Percentiles rank a stretch among this genome's conserved stretches.
phyloP scores from a whole-genome alignment of 1,140 invertebrate species.

The Lepidurus apus region DNA sequence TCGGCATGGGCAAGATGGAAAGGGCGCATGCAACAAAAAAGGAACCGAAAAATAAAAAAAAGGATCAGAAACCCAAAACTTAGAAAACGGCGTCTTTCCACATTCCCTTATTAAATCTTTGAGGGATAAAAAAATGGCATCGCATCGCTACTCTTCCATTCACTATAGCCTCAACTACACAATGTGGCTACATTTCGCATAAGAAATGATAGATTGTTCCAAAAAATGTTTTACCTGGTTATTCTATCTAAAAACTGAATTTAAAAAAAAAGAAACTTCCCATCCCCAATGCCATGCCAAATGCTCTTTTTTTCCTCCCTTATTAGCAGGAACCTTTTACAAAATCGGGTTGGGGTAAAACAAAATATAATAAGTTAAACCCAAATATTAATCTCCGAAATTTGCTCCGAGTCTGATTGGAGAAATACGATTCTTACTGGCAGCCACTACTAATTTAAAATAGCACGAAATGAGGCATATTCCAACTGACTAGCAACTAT shows the following conservation, averaged over 20 bases:
- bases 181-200: background rate
- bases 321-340: background rate
- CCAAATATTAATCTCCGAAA: no score
- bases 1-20: slow-evolving; percentile 26
- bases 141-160: background rate
- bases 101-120: background rate
- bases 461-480: background rate
- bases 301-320: background rate
- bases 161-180: background rate
- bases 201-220: background rate
- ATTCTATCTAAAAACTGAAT: background rate
- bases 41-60: slow-evolving; percentile 18
- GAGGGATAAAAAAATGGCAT: slow-evolving; percentile 2
- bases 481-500: background rate
- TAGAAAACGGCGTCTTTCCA: background rate
- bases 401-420: background rate
- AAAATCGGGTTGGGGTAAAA: no score
- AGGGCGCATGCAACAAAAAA: slow-evolving; percentile 25
- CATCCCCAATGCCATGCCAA: background rate
- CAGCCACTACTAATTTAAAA: slow-evolving; percentile 4
- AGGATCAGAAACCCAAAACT: slow-evolving; percentile 24
- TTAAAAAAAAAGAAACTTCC: background rate
- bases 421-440: background rate
- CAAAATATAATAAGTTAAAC: no score
- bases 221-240: background rate